Evolutionary conservation across 2,797 vertebrate species (phyloP).

Genomic region (Fundulus diaphanus): DNA sequence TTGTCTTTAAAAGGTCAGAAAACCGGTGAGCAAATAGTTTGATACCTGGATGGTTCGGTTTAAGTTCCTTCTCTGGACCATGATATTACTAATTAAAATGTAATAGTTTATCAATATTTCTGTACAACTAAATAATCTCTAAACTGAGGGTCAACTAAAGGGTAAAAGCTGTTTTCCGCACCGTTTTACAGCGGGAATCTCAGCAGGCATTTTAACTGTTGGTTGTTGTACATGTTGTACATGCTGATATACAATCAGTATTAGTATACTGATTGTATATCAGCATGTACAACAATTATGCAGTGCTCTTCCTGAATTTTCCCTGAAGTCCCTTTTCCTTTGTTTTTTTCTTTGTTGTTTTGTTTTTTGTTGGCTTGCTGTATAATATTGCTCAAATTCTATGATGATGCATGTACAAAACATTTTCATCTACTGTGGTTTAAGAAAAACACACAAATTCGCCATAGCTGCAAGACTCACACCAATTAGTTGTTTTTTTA

Average conservation of each 20-base stretch:
- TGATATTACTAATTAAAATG: conserved; percentile 2
- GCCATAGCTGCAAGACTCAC: too few species aligned
- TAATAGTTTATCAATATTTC: conserved; percentile 3
- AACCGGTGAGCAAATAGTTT: neutral
- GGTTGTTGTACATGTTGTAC: too few species aligned
- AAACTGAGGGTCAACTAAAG: neutral
- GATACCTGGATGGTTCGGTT: neutral
- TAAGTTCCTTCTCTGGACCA: neutral
- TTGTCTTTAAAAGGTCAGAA: neutral
- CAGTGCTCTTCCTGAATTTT: neutral
- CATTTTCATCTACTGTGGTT: neutral
- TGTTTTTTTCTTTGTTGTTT: neutral
- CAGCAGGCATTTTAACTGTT: neutral
- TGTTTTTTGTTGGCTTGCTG: too few species aligned
- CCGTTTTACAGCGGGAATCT: neutral
- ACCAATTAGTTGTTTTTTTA: too few species aligned
- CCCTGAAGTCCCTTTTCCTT: neutral
- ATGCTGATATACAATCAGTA: too few species aligned
- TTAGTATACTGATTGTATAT: too few species aligned
- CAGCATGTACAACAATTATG: neutral
- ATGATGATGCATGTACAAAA: neutral
- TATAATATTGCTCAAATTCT: neutral
- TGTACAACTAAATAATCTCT: neutral
- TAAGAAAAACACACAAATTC: neutral
- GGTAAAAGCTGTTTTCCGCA: neutral